Evolutionary conservation across 1,140 invertebrate species (phyloP).

Genomic region (Orchesella cincta): DNA sequence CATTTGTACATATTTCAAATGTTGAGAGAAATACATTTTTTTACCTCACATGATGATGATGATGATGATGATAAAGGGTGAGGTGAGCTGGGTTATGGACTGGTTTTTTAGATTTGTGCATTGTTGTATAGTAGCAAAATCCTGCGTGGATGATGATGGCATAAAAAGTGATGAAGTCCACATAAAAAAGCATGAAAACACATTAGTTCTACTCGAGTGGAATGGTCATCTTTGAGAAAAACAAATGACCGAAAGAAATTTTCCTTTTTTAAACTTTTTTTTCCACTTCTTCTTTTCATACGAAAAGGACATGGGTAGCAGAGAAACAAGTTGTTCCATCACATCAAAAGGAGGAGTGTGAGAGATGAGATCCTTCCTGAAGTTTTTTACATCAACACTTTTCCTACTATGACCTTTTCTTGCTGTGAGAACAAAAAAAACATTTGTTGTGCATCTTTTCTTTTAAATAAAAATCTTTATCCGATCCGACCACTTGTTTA

Average conservation of each 20-base stretch:
- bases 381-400: slow-evolving; percentile 9
- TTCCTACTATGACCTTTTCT: slow-evolving; percentile 22
- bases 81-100: not conserved
- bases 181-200: not conserved
- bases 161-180: not conserved
- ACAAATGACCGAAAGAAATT: slow-evolving; percentile 5
- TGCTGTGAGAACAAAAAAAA: slow-evolving; percentile 15
- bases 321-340: not conserved
- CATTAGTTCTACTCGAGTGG: not conserved
- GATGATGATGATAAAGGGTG: too few relatives aligned
- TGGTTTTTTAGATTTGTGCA: not conserved
- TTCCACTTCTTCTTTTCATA: too few relatives aligned
- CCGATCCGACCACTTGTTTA: not conserved
- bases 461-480: too few relatives aligned
- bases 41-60: not conserved
- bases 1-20: not conserved
- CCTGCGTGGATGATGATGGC: not conserved
- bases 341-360: too few relatives aligned
- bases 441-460: too few relatives aligned
- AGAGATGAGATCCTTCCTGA: not conserved
- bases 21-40: not conserved
- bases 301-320: not conserved
- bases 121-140: not conserved
- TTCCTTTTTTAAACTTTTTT: not conserved
- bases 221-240: slow-evolving; percentile 2